These are phyloP conservation scores for Chesias legatella DNA, from an alignment of 2,888 invertebrate genomes.

Conservation along the genomic window DNA sequence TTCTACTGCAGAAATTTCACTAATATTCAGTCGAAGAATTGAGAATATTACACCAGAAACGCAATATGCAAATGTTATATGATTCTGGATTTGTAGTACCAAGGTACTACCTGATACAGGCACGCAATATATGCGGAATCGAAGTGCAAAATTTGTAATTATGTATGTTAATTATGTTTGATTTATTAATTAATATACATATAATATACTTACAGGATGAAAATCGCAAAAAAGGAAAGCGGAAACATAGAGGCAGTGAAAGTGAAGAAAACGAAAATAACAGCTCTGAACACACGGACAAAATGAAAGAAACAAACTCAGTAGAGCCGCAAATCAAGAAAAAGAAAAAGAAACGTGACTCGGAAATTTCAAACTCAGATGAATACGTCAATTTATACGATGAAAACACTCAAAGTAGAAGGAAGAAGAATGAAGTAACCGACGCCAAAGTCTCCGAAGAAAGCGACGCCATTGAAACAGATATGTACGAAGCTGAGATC, in stretches of 20 bases:
- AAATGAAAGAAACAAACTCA: slow-evolving; percentile 16
- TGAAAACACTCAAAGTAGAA: slow-evolving; percentile 8
- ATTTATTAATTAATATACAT: too few species aligned
- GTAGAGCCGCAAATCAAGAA: slow-evolving; percentile 16
- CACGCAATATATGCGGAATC: too few species aligned
- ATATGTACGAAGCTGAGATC: slow-evolving; percentile 48
- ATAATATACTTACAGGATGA: slow-evolving; percentile 40
- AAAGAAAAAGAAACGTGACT: slow-evolving; percentile 16
- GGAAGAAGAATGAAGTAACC: slow-evolving; percentile 15
- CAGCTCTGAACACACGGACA: slow-evolving; percentile 22
- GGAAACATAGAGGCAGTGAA: slow-evolving; percentile 32
- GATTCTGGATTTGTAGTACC: too few species aligned
- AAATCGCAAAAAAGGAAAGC: slow-evolving; percentile 35
- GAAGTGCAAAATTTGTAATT: too few species aligned
- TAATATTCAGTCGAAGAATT: too few species aligned
- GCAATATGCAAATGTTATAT: too few species aligned
- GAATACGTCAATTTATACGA: slow-evolving; percentile 10
- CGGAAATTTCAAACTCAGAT: slow-evolving; percentile 22
- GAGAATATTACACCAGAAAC: too few species aligned
- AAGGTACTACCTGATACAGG: too few species aligned
- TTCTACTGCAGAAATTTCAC: too few species aligned
- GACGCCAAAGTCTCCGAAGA: slow-evolving; percentile 42
- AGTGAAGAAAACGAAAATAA: slow-evolving; percentile 21
- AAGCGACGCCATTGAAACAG: slow-evolving; percentile 62
- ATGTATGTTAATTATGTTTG: too few species aligned